A percentile compares a stretch with the other conserved stretches of the same genome.
phyloP scores from a whole-genome alignment of 2,888 invertebrate species.

The Clanis bilineata region DNA sequence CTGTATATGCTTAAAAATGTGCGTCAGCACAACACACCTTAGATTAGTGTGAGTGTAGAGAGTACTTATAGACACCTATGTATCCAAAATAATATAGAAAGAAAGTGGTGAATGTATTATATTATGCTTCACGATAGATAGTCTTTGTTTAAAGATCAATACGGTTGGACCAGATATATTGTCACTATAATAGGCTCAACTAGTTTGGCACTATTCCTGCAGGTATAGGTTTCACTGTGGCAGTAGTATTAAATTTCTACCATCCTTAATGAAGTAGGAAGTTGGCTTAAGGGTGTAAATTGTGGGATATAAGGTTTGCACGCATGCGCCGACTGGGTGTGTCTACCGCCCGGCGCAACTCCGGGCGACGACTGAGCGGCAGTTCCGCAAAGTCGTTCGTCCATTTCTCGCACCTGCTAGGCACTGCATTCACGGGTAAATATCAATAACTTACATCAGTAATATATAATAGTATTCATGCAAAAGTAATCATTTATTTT shows the following conservation, averaged over 20 bases:
- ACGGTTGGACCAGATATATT: too few relatives aligned
- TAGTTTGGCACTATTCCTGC: background rate
- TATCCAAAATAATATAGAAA: too few relatives aligned
- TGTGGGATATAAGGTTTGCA: slow-evolving; percentile 36
- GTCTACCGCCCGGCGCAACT: slow-evolving; percentile 57
- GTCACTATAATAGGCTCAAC: background rate
- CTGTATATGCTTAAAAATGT: too few relatives aligned
- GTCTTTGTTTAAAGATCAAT: too few relatives aligned
- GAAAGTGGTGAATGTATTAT: too few relatives aligned
- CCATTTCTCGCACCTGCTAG: slow-evolving; percentile 18
- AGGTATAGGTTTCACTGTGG: slow-evolving; percentile 4
- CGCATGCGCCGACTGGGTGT: slow-evolving; percentile 78
- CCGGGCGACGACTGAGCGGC: slow-evolving; percentile 59
- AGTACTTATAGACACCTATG: too few relatives aligned
- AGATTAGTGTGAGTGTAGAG: too few relatives aligned
- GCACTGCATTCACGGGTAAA: slow-evolving; percentile 43
- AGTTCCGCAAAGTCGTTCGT: slow-evolving; percentile 61
- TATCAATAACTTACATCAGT: slow-evolving; percentile 38
- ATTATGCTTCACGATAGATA: too few relatives aligned
- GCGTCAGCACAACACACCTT: too few relatives aligned
- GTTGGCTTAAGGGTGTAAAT: slow-evolving; percentile 33
- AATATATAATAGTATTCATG: background rate
- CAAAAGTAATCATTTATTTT: background rate
- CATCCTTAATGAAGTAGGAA: slow-evolving; percentile 32
- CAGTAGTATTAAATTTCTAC: slow-evolving; percentile 33